Base-by-base conservation (phyloP, 2,888 invertebrate species). In the Oxytorus armatus region DNA sequence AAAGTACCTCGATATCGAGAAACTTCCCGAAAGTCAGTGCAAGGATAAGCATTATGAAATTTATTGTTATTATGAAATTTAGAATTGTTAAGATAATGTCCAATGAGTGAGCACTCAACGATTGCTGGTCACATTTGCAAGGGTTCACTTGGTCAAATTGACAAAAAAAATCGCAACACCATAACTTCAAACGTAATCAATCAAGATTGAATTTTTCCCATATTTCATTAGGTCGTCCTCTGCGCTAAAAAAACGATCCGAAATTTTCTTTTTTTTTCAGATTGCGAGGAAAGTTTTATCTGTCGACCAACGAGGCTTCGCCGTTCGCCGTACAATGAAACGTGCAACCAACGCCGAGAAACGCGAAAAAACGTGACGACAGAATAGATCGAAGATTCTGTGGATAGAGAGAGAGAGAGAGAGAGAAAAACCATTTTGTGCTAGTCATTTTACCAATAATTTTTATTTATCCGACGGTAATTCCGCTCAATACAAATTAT, bases 391-490 rank as follows among this genome's bases (percentile, higher is more conserved):
- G 8, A 36, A 57, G 16, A n/a, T n/a, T n/a, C n/a, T n/a, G n/a
- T n/a, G n/a, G n/a, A 25, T 4, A 7, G 59, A 59, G 25, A 25
- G 39, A 47, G 7, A 16, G 21, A 57, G 11, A 49, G 10, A 77
- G 11, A 49, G 29, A 36, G 21, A 49, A 39, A 70, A 68, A 83
- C 85, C 81, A 84, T 81, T 88, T 84, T 82, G 82, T 86, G 84
- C 88, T 89, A 88, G 89, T 89, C 88, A 89, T 88, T 86, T 85
- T 81, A n/a, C 83, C 84, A 85, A 79, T 87, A 87, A 85, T 59
- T 55, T 77, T 76, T 83, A 74, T 80, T 83, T 79, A 78, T 82
- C 65, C 65, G 69, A 78, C 68, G 42, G 65, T 55, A 70, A 57
- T 36, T 74, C 59, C 59, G 66, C 51, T 76, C 59, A 61, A 68